These are phyloP conservation scores for Halyomorpha halys DNA, from an alignment of 1,140 invertebrate genomes.

Conservation along the genomic window DNA sequence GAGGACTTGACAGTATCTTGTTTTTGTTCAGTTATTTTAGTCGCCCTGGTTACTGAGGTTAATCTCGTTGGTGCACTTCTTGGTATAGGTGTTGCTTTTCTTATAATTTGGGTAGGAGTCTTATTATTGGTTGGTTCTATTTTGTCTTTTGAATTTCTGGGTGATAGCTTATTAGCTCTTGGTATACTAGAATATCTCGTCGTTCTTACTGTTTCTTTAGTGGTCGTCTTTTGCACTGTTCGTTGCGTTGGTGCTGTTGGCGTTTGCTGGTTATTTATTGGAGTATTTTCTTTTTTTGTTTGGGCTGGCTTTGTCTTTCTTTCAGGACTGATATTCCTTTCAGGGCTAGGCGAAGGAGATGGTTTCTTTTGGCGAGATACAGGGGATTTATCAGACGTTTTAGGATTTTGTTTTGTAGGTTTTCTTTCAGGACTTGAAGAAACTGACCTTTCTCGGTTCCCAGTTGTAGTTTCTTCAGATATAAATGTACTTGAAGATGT, in stretches of 20 bases:
- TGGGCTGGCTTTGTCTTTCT: neutral
- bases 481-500: no score
- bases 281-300: neutral
- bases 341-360: constrained; percentile 6
- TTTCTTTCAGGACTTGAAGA: no score
- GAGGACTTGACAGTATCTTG: neutral
- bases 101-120: neutral
- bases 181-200: neutral
- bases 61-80: neutral
- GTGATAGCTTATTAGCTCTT: neutral
- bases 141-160: constrained; percentile 2
- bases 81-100: constrained; percentile 3
- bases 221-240: neutral
- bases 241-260: neutral
- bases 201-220: neutral
- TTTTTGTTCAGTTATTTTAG: neutral
- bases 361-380: neutral
- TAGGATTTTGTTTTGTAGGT: neutral
- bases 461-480: no score
- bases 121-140: neutral
- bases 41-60: neutral
- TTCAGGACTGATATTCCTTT: constrained; percentile 1
- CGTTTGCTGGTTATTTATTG: neutral
- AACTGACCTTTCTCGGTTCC: no score
- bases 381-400: neutral